Base-by-base conservation (phyloP, 2,113 vertebrate genomes). In the Tapirus terrestris region DNA sequence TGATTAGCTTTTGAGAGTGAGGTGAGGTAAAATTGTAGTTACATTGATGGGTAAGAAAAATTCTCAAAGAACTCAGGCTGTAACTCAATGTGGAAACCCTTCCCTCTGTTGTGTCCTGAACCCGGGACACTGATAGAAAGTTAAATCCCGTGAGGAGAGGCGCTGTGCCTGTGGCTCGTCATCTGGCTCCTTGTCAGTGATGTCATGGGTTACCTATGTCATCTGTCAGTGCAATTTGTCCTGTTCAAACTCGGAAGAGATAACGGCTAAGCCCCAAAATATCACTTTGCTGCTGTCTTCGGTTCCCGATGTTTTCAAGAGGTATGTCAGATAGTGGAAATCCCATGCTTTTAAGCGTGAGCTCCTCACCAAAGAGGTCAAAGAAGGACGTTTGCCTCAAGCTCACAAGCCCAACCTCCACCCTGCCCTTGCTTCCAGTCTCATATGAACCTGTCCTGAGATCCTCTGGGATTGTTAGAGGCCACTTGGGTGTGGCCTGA, bases 311-410 rank as follows among this genome's bases (percentile, higher is more conserved):
- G 13, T 87, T 86, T 75, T 70, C 45, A 45, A 87, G 85, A 85
- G 80, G 72, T 63, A 31, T 92, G 87, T 86, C 48, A 81, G 91
- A 95, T 89, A 73, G 79, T 27, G n/a, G 89, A 82, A 75, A 48
- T 51, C 70, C 73, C 4, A 1, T 91, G 94, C 60, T 81, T 96
- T 48, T 31, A 29, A 29, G 31, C 29, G 31, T 61, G 80, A 94
- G 39, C 75, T 73, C 70, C 76, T 84, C 27, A 23, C 4, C 75
- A 29, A 1, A 12, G 43, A 87, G 63, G 83, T 70, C 73, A 82
- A 67, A 95, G 73, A 67, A 79, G 87, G 68, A 63, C 6, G 0
- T 31, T 91, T 70, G 65, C 61, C 31, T 63, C 58, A 14, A 53
- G 43, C 51, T 65, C 18, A 9, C 4, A 36, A 48, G 51, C 63